phyloP scores from a whole-genome alignment of 2,113 vertebrate genomes.

The Poeciliopsis turrubarensis region DNA sequence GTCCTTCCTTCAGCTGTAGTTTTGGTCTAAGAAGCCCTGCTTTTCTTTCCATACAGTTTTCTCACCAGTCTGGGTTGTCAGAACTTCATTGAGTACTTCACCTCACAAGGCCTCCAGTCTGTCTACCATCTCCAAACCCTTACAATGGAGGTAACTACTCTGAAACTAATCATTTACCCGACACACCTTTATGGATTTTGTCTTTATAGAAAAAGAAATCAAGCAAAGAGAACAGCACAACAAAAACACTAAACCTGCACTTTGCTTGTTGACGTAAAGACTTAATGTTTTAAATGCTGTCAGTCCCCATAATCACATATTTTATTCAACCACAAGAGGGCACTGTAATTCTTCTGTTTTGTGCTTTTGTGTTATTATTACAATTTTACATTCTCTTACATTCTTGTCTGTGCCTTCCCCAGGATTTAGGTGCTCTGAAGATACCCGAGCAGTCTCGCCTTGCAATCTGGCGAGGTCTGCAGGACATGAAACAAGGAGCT shows the following conservation, averaged over 20 bases:
- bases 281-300: no score
- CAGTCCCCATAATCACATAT: not conserved
- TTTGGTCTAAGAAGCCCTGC: conserved; percentile 76
- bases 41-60: conserved; percentile 90
- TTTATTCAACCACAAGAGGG: conserved; percentile 12
- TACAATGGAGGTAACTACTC: conserved; percentile 91
- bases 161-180: not conserved
- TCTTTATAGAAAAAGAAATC: not conserved
- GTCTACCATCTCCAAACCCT: conserved; percentile 98
- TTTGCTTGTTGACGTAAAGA: no score
- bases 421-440: conserved; percentile 96
- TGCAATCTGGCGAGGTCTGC: conserved; percentile 94
- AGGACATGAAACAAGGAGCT: conserved; percentile 93
- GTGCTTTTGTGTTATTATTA: not conserved
- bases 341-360: not conserved
- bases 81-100: conserved; percentile 99
- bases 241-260: no score
- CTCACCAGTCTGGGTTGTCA: conserved; percentile 97
- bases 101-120: conserved; percentile 95
- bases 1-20: conserved; percentile 30
- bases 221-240: not conserved
- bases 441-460: conserved; percentile 95
- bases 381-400: conserved; percentile 4
- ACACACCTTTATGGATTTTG: not conserved
- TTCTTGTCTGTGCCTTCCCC: conserved; percentile 25